A percentile compares a stretch with the other conserved stretches of the same genome.
These are phyloP conservation scores for Protobothrops flavoviridis DNA, from an alignment of 2,113 vertebrate species.

Conservation along the genomic window DNA sequence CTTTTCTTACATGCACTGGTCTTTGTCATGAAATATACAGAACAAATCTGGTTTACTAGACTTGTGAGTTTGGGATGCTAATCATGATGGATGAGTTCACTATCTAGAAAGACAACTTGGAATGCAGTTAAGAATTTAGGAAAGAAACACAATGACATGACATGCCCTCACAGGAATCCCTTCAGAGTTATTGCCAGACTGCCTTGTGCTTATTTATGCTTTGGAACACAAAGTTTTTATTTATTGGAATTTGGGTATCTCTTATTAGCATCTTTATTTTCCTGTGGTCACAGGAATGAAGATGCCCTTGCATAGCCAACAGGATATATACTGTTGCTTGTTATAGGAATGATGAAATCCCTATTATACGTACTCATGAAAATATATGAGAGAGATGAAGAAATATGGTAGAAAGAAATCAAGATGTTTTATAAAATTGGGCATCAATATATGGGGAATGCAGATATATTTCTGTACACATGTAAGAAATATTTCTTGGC, in stretches of 20 bases:
- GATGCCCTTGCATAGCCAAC: neutral
- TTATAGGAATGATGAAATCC: neutral
- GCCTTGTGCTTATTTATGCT: neutral
- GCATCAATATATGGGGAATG: neutral
- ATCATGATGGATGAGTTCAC: neutral
- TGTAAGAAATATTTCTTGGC: neutral
- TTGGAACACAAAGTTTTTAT: neutral
- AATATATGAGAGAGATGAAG: neutral
- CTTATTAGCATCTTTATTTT: neutral
- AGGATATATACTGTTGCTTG: neutral
- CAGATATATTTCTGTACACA: neutral
- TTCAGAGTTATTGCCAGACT: neutral
- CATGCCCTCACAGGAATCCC: neutral
- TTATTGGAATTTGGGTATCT: neutral
- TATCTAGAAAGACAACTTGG: neutral
- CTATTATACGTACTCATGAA: neutral
- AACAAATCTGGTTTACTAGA: neutral
- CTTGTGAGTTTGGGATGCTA: neutral
- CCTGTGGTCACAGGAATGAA: neutral
- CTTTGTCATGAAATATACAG: neutral
- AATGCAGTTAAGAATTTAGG: neutral
- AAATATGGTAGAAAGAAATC: neutral
- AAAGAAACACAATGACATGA: neutral
- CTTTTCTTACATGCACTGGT: slow-evolving; percentile 4
- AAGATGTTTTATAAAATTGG: neutral